phyloP scores from a whole-genome alignment of 2,113 vertebrate genomes.

The Turdus rufiventris region DNA sequence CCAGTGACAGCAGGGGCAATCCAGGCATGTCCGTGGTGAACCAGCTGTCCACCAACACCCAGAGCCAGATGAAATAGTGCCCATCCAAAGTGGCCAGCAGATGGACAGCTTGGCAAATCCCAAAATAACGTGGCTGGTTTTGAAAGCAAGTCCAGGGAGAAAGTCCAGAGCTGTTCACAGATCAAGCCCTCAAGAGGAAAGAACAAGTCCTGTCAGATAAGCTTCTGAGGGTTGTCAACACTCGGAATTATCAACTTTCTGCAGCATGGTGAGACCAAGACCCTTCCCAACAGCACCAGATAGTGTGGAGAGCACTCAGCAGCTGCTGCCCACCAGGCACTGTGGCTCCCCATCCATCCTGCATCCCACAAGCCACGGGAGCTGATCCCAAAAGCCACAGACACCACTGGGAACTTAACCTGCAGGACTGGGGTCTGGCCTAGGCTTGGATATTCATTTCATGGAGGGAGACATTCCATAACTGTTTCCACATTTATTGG shows the following conservation, averaged over 20 bases:
- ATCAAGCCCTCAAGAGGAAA: background rate
- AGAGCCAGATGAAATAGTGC: background rate
- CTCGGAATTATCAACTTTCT: background rate
- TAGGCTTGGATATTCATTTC: background rate
- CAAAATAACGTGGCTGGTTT: background rate
- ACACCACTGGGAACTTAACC: accelerated
- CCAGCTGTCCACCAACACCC: background rate
- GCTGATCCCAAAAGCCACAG: background rate
- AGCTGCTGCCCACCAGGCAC: background rate
- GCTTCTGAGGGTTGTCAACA: background rate
- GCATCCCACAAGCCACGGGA: accelerated
- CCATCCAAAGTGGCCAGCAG: background rate
- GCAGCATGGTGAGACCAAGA: background rate
- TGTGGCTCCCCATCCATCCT: background rate
- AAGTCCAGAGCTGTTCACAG: background rate
- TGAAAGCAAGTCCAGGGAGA: background rate
- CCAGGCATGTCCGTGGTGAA: background rate
- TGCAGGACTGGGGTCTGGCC: background rate
- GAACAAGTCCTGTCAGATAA: background rate
- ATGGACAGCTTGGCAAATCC: background rate
- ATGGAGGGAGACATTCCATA: background rate
- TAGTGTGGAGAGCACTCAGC: background rate
- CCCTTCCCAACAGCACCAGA: background rate
- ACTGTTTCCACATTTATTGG: background rate
- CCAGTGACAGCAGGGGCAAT: background rate